These are phyloP conservation scores for Clinocottus analis DNA, from an alignment of 2,113 vertebrate genomes.

Conservation along the genomic window DNA sequence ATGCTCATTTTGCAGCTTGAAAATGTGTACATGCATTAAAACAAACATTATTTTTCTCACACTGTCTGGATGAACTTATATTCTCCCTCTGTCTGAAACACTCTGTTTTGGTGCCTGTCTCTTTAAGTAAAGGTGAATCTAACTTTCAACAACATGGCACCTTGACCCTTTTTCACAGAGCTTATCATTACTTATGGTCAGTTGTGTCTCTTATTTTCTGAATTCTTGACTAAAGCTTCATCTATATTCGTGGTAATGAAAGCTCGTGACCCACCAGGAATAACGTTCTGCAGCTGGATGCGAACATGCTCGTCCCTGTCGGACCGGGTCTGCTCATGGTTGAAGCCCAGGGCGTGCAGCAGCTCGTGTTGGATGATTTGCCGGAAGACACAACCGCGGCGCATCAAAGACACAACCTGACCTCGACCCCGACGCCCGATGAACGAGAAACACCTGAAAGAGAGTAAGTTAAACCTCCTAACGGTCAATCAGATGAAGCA, in stretches of 20 bases:
- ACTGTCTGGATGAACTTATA: not conserved
- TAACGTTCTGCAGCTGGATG: slow-evolving; percentile 73
- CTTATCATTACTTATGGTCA: not conserved
- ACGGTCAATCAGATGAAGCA: not conserved
- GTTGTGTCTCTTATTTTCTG: not conserved
- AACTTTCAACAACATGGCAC: not conserved
- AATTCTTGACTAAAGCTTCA: not conserved
- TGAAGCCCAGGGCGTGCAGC: slow-evolving; percentile 82
- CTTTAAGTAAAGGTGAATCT: not conserved
- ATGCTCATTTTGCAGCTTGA: not conserved
- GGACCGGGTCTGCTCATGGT: slow-evolving; percentile 82
- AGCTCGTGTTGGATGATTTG: slow-evolving; percentile 78
- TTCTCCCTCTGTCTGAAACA: not conserved
- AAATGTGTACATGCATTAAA: not conserved
- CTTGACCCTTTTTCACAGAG: too few relatives aligned
- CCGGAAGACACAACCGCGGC: slow-evolving; percentile 62
- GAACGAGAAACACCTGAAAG: slow-evolving; percentile 78
- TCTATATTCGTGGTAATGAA: not conserved
- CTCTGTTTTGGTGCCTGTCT: not conserved
- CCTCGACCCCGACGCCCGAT: slow-evolving; percentile 58
- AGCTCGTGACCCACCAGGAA: slow-evolving; percentile 42
- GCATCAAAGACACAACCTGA: slow-evolving; percentile 75
- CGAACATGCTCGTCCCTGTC: slow-evolving; percentile 77
- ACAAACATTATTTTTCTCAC: not conserved
- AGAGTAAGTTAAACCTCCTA: not conserved